Evolutionary conservation across 2,888 invertebrate genomes (phyloP).

Genomic region (Drosophila leonis): DNA sequence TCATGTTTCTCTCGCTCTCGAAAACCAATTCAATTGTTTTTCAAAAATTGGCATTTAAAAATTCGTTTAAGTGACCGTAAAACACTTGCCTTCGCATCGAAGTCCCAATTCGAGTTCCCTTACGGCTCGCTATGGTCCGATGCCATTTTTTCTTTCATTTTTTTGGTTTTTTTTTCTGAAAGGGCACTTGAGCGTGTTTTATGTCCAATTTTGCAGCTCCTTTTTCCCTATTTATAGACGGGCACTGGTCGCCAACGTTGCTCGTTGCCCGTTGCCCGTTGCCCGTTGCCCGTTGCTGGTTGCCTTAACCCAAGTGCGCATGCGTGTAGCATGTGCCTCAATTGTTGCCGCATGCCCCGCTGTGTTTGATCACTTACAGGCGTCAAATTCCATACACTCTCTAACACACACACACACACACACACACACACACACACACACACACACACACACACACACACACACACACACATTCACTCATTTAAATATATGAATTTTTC

Average conservation of each 20-base stretch:
- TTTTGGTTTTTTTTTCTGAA: conserved; percentile 11
- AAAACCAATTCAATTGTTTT: conserved; percentile 63
- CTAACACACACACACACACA: conserved; percentile 21
- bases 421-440: neutral
- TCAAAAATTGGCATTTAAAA: conserved; percentile 80
- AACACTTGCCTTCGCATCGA: conserved; percentile 67
- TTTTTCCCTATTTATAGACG: conserved; percentile 79
- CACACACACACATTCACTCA: conserved; percentile 17
- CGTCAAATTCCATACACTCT: conserved; percentile 72
- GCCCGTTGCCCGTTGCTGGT: conserved; percentile 35
- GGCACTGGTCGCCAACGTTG: conserved; percentile 64
- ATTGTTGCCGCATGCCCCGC: conserved; percentile 54
- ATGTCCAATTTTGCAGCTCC: conserved; percentile 74
- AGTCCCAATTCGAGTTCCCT: conserved; percentile 10
- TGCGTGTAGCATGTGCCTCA: conserved; percentile 79
- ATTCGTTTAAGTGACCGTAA: conserved; percentile 79
- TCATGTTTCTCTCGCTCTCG: conserved; percentile 47
- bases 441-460: conserved; percentile 16
- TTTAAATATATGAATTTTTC: conserved; percentile 16
- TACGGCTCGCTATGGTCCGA: conserved; percentile 42
- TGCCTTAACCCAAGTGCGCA: conserved; percentile 48
- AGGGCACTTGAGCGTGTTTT: conserved; percentile 82
- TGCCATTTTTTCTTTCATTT: conserved; percentile 35
- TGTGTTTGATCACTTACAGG: conserved; percentile 59
- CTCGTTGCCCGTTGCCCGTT: neutral